A percentile compares a stretch with the other conserved stretches of the same genome.
phyloP scores from a whole-genome alignment of 2,888 invertebrate genomes.

The Azorinus chamasolen region DNA sequence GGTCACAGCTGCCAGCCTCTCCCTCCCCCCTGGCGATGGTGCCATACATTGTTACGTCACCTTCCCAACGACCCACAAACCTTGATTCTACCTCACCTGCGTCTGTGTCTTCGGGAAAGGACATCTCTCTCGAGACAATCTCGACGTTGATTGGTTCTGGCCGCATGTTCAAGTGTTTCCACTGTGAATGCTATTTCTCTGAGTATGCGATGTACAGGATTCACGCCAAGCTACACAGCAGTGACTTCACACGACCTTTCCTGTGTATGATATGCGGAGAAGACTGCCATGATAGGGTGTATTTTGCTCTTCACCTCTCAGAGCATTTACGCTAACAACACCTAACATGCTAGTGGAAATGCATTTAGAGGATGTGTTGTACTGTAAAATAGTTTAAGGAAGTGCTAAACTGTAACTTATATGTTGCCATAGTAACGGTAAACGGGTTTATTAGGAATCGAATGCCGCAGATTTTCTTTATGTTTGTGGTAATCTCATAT shows the following conservation, averaged over 20 bases:
- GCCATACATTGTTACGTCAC: conserved; percentile 61
- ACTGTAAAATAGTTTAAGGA: too few species aligned
- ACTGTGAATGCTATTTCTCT: conserved; percentile 81
- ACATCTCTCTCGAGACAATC: conserved; percentile 73
- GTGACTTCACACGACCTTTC: conserved; percentile 73
- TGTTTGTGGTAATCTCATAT: conserved; percentile 1
- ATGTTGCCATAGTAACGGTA: too few species aligned
- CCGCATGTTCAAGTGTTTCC: conserved; percentile 78
- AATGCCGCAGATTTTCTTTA: conserved; percentile 1
- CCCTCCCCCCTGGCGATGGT: conserved; percentile 57
- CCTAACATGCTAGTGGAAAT: too few species aligned
- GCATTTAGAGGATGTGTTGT: too few species aligned
- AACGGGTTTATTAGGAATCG: background rate
- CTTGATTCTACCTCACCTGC: conserved; percentile 62
- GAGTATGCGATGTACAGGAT: conserved; percentile 82
- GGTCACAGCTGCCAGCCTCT: conserved; percentile 35
- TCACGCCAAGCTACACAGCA: conserved; percentile 77
- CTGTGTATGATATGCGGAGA: conserved; percentile 78
- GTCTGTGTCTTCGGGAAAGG: conserved; percentile 62
- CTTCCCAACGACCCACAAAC: conserved; percentile 53
- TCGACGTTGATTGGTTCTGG: conserved; percentile 75
- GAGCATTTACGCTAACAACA: conserved; percentile 75
- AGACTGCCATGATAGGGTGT: conserved; percentile 80
- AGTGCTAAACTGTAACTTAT: too few species aligned
- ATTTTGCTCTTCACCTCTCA: conserved; percentile 78